phyloP scores from a whole-genome alignment of 1,140 invertebrate species.

The Pachyrhynchus sulphureomaculatus region DNA sequence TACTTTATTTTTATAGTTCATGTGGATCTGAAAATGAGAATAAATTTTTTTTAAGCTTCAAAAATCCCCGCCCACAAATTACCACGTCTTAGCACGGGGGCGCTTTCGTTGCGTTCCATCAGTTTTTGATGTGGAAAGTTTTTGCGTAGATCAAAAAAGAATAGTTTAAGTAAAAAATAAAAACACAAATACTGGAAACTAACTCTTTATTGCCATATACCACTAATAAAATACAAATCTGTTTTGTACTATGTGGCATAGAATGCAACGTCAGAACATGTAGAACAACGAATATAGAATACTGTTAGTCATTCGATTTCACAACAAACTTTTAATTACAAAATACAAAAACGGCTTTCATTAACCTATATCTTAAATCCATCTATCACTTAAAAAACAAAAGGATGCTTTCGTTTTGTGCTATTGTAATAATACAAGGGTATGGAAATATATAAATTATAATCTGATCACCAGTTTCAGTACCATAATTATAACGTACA shows the following conservation, averaged over 20 bases:
- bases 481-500: not conserved
- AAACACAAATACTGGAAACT: conserved; percentile 40
- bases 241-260: conserved; percentile 43
- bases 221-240: conserved; percentile 44
- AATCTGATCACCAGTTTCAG: not conserved
- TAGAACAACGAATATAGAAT: conserved; percentile 23
- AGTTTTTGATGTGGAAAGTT: too few species aligned
- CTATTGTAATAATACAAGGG: not conserved
- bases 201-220: conserved; percentile 52
- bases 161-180: too few species aligned
- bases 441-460: too few species aligned
- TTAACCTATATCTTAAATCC: conserved; percentile 17
- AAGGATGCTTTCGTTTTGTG: conserved; percentile 2
- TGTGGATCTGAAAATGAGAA: too few species aligned
- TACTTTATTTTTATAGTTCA: too few species aligned
- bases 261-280: conserved; percentile 27
- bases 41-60: too few species aligned
- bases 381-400: not conserved
- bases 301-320: conserved; percentile 20
- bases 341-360: conserved; percentile 24
- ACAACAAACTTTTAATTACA: conserved; percentile 5
- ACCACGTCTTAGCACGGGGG: too few species aligned
- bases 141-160: too few species aligned
- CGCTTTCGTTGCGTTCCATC: too few species aligned
- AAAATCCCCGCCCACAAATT: too few species aligned